Evolutionary conservation across 2,797 vertebrate species (phyloP).

Genomic region (Myiothlypis chrysogaster): DNA sequence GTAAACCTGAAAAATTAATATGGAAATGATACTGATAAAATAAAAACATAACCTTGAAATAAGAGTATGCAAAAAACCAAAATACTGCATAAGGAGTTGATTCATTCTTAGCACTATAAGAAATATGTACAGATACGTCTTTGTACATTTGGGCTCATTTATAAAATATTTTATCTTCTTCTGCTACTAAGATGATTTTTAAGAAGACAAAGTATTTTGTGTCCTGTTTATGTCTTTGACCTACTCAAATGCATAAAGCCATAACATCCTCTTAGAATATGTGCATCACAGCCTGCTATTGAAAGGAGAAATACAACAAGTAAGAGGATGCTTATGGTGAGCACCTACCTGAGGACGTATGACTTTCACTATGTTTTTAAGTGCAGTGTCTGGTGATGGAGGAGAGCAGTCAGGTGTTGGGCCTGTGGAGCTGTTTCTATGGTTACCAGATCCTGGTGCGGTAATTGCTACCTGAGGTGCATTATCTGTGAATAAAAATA

Average conservation of each 20-base stretch:
- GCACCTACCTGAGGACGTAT: conserved; percentile 94
- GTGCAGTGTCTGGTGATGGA: conserved; percentile 95
- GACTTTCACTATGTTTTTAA: conserved; percentile 98
- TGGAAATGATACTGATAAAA: neutral
- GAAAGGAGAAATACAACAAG: neutral
- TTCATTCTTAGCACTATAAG: neutral
- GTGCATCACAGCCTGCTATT: neutral
- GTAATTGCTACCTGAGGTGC: conserved; percentile 85
- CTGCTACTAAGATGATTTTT: neutral
- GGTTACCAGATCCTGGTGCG: conserved; percentile 88
- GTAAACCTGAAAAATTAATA: neutral
- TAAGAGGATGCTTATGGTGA: neutral
- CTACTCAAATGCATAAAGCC: neutral
- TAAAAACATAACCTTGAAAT: neutral
- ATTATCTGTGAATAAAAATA: conserved; percentile 85
- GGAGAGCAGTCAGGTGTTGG: conserved; percentile 98
- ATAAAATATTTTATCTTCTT: neutral
- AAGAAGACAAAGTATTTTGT: neutral
- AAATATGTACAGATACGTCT: neutral
- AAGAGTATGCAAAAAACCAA: neutral
- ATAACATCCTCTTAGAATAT: neutral
- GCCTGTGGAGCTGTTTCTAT: conserved; percentile 91
- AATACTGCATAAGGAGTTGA: neutral
- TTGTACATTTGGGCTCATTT: neutral
- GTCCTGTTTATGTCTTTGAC: neutral